A percentile compares a stretch with the other conserved stretches of the same genome.
phyloP scores from a whole-genome alignment of 1,140 invertebrate genomes.

The Pseudoatta argentina region DNA sequence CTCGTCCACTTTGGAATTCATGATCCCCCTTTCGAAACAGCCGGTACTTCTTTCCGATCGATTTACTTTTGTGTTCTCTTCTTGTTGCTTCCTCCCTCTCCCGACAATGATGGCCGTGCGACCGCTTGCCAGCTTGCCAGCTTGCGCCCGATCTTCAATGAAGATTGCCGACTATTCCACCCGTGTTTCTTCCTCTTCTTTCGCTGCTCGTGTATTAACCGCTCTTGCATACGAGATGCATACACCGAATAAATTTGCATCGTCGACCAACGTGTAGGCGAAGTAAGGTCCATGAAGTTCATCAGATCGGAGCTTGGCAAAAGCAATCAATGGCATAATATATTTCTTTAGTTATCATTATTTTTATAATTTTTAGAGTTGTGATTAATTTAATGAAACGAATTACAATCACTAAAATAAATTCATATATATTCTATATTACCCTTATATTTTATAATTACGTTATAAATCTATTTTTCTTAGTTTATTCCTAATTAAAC shows the following conservation, averaged over 20 bases:
- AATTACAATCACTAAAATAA: no score
- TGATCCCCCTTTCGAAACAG: constrained; percentile 6
- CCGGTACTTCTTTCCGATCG: constrained; percentile 32
- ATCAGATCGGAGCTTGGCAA: neutral
- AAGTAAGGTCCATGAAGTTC: neutral
- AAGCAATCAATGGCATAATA: neutral
- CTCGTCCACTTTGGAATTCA: neutral
- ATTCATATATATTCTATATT: no score
- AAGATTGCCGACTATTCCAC: constrained; percentile 56
- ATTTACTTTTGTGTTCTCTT: constrained; percentile 32
- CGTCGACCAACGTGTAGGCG: neutral
- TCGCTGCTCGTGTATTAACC: constrained; percentile 25
- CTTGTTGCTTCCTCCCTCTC: constrained; percentile 44
- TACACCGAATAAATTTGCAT: constrained; percentile 30
- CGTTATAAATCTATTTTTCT: no score
- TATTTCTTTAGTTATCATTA: no score
- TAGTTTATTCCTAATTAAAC: no score
- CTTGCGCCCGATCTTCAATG: constrained; percentile 53
- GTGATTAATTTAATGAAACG: no score
- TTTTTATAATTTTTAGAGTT: no score
- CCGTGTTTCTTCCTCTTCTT: constrained; percentile 46
- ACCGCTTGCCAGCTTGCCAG: constrained; percentile 57
- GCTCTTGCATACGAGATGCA: constrained; percentile 21
- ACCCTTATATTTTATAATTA: no score
- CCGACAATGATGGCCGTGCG: constrained; percentile 60